Conservation (phyloP, 2,797 vertebrate species). For the Tauraco hartlaubi region DNA sequence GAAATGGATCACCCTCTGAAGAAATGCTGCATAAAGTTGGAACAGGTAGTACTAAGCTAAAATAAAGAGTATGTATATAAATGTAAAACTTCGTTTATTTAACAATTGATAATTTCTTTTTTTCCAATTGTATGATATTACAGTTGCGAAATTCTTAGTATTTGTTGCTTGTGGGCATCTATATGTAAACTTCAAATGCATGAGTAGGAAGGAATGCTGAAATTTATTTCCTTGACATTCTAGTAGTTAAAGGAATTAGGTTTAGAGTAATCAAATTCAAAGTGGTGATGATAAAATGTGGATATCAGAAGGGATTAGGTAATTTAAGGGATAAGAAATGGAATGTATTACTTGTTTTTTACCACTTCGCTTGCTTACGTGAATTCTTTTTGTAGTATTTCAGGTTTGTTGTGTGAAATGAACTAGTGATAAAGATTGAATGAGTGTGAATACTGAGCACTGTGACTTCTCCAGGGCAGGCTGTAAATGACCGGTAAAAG, state of each 20-base stretch:
- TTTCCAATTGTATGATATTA: background rate
- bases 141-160: background rate
- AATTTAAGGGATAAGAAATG: background rate
- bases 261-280: background rate
- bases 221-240: background rate
- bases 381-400: background rate
- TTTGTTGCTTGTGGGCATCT: background rate
- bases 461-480: background rate
- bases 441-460: background rate
- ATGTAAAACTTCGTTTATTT: background rate
- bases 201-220: background rate
- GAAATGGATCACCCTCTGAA: conserved; percentile 32
- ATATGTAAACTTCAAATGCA: background rate
- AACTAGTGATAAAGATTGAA: background rate
- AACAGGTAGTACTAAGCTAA: conserved; percentile 59
- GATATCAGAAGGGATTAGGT: background rate
- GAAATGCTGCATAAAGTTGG: conserved; percentile 24
- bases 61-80: background rate
- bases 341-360: background rate
- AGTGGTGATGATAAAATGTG: background rate
- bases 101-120: background rate
- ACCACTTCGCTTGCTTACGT: background rate
- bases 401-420: background rate
- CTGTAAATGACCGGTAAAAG: background rate
- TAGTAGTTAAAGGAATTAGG: background rate